These are phyloP conservation scores for Tokudaia muenninki DNA, from an alignment of 2,797 vertebrate genomes.

Conservation along the genomic window DNA sequence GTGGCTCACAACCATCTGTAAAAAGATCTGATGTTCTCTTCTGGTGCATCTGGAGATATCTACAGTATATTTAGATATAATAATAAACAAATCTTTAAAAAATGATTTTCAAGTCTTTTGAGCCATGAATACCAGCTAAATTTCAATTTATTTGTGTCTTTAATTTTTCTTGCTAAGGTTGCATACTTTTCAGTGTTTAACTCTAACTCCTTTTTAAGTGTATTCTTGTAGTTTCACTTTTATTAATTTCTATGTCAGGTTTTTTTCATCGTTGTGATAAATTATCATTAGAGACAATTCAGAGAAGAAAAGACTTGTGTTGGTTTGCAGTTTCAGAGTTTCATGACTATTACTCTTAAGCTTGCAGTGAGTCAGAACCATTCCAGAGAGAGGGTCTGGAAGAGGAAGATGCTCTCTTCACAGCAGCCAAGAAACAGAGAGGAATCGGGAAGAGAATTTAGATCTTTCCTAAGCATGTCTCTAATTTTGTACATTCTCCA, in stretches of 20 bases:
- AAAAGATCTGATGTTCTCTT: too few relatives aligned
- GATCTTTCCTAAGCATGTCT: neutral
- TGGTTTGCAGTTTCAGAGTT: neutral
- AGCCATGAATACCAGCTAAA: neutral
- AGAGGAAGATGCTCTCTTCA: neutral
- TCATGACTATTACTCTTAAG: neutral
- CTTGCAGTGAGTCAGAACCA: too few relatives aligned
- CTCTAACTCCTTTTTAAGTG: neutral
- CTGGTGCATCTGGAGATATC: too few relatives aligned
- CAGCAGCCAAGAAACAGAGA: neutral
- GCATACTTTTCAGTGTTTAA: neutral
- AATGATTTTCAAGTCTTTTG: neutral
- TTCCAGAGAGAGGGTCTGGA: neutral
- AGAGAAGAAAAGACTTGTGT: neutral
- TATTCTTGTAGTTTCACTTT: conserved; percentile 42
- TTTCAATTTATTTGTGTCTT: conserved; percentile 38
- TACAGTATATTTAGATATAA: too few relatives aligned
- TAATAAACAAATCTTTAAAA: neutral
- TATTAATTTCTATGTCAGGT: neutral
- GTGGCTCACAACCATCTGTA: too few relatives aligned
- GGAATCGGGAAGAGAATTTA: neutral
- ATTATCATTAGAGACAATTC: neutral
- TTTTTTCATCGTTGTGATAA: neutral
- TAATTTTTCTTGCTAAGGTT: conserved; percentile 25
- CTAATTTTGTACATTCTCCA: neutral